A percentile compares a stretch with the other conserved stretches of the same genome.
These are phyloP conservation scores for Nephila pilipes DNA, from an alignment of 1,140 invertebrate species.

Conservation along the genomic window DNA sequence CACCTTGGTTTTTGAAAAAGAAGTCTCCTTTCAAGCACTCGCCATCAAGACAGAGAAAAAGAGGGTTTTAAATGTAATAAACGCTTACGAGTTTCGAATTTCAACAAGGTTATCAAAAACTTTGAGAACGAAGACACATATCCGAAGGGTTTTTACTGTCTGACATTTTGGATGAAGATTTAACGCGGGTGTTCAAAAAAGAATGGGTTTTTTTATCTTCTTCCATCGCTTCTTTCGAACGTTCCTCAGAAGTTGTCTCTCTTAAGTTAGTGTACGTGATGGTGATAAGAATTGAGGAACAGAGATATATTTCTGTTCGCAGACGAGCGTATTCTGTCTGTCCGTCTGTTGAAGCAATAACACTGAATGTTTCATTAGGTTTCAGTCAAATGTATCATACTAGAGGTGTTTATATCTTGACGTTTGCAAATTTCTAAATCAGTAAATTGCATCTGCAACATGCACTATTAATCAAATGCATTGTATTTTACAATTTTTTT, in stretches of 20 bases:
- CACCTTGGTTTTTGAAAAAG: conserved; percentile 40
- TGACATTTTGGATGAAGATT: conserved; percentile 58
- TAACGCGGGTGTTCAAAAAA: conserved; percentile 46
- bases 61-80: conserved; percentile 60
- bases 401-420: background rate
- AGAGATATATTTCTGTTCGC: conserved; percentile 46
- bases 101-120: conserved; percentile 63
- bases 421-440: no score
- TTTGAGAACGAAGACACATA: conserved; percentile 9
- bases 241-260: conserved; percentile 5
- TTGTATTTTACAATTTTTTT: no score
- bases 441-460: no score
- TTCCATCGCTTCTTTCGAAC: background rate
- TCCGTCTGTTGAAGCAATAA: conserved; percentile 41
- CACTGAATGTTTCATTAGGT: conserved; percentile 16
- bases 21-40: conserved; percentile 26
- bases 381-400: background rate
- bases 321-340: background rate
- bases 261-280: conserved; percentile 42
- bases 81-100: conserved; percentile 32
- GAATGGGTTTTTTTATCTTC: background rate
- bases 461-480: no score
- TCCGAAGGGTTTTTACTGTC: conserved; percentile 31
- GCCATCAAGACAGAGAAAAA: background rate
- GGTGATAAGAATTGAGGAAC: conserved; percentile 45